Evolutionary conservation across 2,797 vertebrate genomes (phyloP).

Genomic region (Leptodactylus fallax): DNA sequence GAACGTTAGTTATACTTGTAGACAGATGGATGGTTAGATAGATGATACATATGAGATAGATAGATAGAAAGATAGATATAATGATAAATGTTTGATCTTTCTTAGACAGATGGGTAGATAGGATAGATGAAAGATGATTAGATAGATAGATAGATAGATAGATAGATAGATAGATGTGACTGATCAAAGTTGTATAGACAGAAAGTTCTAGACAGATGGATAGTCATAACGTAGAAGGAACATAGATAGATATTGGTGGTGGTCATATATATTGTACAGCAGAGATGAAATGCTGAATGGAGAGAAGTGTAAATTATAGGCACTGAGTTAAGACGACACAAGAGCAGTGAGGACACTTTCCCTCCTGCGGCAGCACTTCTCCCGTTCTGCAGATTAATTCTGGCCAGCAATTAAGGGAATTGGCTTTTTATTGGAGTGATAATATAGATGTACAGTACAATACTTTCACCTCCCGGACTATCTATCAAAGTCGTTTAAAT

Average conservation of each 20-base stretch:
- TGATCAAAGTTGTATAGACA: neutral
- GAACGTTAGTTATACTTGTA: no score
- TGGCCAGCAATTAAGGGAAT: constrained; percentile 82
- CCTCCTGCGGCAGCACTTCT: constrained; percentile 54
- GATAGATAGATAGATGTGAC: neutral
- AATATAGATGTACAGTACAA: constrained; percentile 77
- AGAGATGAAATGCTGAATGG: constrained; percentile 18
- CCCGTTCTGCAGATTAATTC: constrained; percentile 79
- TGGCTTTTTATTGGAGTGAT: constrained; percentile 79
- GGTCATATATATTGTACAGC: neutral
- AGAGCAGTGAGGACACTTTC: constrained; percentile 2
- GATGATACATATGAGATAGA: neutral
- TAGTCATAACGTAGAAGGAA: neutral
- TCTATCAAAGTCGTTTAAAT: constrained; percentile 84
- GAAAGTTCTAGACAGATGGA: neutral
- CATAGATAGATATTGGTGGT: neutral
- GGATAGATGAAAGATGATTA: no score
- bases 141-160: constrained; percentile 8
- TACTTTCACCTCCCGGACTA: constrained; percentile 79
- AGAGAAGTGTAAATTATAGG: constrained; percentile 15
- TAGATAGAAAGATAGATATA: neutral
- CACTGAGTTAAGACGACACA: neutral
- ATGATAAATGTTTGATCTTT: no score
- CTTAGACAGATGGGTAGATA: neutral
- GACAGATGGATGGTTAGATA: neutral